These are phyloP conservation scores for Leontopithecus rosalia DNA, from an alignment of 2,797 vertebrate genomes.

Conservation along the genomic window DNA sequence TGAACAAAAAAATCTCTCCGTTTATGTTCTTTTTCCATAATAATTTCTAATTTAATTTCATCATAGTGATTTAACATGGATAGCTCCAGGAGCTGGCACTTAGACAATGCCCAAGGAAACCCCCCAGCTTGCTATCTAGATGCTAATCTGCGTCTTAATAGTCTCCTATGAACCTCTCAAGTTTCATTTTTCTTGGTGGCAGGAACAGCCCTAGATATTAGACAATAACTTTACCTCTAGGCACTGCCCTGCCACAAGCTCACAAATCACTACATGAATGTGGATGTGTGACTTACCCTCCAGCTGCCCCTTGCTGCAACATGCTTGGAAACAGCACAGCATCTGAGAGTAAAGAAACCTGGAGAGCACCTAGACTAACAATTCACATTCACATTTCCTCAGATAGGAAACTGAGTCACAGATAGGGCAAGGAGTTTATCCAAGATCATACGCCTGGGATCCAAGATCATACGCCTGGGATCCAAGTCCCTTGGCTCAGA, in stretches of 20 bases:
- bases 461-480: too few species aligned
- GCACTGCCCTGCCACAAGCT: not conserved
- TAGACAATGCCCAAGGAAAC: not conserved
- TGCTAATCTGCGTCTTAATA: not conserved
- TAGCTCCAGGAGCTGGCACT: not conserved
- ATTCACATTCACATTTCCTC: not conserved
- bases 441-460: too few species aligned
- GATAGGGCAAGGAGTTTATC: not conserved
- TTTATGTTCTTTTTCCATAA: not conserved
- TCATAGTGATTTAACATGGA: not conserved
- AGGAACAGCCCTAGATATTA: not conserved
- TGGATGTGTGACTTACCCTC: not conserved
- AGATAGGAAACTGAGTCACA: not conserved
- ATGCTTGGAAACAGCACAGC: not conserved
- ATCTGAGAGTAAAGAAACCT: not conserved
- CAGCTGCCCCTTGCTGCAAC: too few species aligned
- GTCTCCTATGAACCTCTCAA: not conserved
- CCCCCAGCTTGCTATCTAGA: not conserved
- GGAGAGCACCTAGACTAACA: not conserved
- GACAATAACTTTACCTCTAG: not conserved
- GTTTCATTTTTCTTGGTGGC: not conserved
- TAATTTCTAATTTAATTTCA: not conserved
- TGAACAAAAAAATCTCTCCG: not conserved
- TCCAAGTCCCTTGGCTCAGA: not conserved
- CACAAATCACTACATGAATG: not conserved